Evolutionary conservation across 2,888 invertebrate genomes (phyloP), one percentile per base, ranked within the genome.

Genomic region (Thymelicus lineola): DNA sequence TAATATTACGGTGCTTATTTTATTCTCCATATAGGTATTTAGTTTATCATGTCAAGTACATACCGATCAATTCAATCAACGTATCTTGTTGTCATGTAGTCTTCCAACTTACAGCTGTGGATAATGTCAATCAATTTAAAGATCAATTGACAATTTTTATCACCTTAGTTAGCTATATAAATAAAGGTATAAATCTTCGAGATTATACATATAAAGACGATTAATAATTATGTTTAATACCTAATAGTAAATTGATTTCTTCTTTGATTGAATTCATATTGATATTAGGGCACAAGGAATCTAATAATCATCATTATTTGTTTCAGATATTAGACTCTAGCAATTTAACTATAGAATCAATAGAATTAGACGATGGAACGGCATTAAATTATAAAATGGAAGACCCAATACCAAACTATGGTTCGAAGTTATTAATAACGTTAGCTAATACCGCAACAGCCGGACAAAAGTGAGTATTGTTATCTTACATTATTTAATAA

Each of bases 261-360:
- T 28, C 28, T 28, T 28, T 28, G 28, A 28, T 28, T 28, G 28
- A 28, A 28, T 28, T 28, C 4, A 28, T 28, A 28, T 28, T 5
- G 28, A 28, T 28, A 20, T 20, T 20, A 20, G 3, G 42, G 12
- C 1, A 9, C 42, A 42, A 12, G 42, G 3, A 28, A 28, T 28
- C 28, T 28, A 42, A 42, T 42, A 42, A 42, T 42, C 12, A 42
- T 35, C 6, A 55, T 10, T 36, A 4, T 57, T n/a, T 20, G 15
- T 85, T 89, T 69, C 86, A 98, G 98, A 89, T 97, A 80, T 89
- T 98, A 75, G 98, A 98, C 89, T 94, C 95, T 0, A 95, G 95
- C 75, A 95, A 96, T 76, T 86, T 98, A n/a, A 94, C 88, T 1
- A 96, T 98, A 67, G 88, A 94, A 35, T 94, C 94, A 42, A 94